Percentiles rank a stretch among this genome's conserved stretches.
Evolutionary conservation across 2,113 vertebrate genomes (phyloP).

Genomic region (Triplophysa rosa): DNA sequence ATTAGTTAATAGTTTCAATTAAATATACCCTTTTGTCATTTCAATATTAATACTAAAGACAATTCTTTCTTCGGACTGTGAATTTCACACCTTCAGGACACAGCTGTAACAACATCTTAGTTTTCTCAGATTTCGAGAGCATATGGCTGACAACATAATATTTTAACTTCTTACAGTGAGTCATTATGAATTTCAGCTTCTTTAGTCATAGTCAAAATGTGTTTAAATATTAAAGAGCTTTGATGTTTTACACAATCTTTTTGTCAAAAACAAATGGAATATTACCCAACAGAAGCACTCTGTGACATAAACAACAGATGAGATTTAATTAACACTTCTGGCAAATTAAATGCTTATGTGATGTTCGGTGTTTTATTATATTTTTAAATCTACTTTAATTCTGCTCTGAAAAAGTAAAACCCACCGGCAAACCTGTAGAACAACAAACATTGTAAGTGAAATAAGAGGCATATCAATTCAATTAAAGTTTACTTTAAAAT

Average conservation of each 20-base stretch:
- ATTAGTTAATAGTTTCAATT: too few relatives aligned
- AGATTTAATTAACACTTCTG: not conserved
- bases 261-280: not conserved
- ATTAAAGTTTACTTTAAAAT: too few relatives aligned
- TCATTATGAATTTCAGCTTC: not conserved
- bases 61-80: not conserved
- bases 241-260: not conserved
- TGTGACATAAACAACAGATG: not conserved
- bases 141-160: slow-evolving; percentile 22
- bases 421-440: too few relatives aligned
- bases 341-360: not conserved
- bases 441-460: too few relatives aligned
- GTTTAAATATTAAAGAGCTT: slow-evolving; percentile 14
- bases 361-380: not conserved
- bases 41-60: too few relatives aligned
- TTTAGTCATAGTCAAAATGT: not conserved
- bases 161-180: not conserved
- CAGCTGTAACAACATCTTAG: not conserved
- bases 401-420: too few relatives aligned
- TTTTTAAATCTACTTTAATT: too few relatives aligned
- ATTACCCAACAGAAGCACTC: slow-evolving; percentile 9
- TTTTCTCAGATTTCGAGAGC: slow-evolving; percentile 1
- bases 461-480: too few relatives aligned
- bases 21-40: too few relatives aligned
- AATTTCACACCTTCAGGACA: slow-evolving; percentile 8